Evolutionary conservation across 2,113 vertebrate species (phyloP).

Genomic region (Aegithalos caudatus): DNA sequence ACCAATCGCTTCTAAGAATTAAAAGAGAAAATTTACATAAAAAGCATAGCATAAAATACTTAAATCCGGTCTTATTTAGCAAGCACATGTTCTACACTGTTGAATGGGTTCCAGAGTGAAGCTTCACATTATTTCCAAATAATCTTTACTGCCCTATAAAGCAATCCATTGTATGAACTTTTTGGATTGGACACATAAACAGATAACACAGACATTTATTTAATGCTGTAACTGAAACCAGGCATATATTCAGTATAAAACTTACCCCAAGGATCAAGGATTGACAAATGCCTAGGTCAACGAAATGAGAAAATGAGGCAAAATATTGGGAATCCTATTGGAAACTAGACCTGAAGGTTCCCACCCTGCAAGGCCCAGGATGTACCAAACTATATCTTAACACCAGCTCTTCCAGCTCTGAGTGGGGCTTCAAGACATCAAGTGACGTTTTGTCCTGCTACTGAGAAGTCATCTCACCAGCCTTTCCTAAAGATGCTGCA

Average conservation of each 20-base stretch:
- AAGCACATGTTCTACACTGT: not conserved
- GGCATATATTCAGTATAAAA: not conserved
- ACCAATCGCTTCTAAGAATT: not conserved
- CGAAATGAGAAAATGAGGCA: not conserved
- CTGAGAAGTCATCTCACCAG: not conserved
- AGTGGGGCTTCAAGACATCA: not conserved
- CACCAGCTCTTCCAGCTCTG: not conserved
- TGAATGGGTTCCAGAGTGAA: not conserved
- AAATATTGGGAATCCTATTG: not conserved
- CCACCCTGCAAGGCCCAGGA: rapidly evolving
- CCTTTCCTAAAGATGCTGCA: not conserved
- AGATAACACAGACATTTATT: not conserved
- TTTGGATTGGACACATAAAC: not conserved
- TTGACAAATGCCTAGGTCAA: not conserved
- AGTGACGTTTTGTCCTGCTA: not conserved
- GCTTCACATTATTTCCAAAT: not conserved
- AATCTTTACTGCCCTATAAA: conserved; percentile 1
- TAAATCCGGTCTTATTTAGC: not conserved
- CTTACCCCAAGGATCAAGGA: not conserved
- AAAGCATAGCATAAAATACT: not conserved
- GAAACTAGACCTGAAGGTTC: not conserved
- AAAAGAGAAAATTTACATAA: not conserved
- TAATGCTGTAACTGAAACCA: not conserved
- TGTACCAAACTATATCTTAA: not conserved
- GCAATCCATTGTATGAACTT: not conserved